Conservation (phyloP, 2,888 invertebrate genomes). For the Ethmia dodecea region DNA sequence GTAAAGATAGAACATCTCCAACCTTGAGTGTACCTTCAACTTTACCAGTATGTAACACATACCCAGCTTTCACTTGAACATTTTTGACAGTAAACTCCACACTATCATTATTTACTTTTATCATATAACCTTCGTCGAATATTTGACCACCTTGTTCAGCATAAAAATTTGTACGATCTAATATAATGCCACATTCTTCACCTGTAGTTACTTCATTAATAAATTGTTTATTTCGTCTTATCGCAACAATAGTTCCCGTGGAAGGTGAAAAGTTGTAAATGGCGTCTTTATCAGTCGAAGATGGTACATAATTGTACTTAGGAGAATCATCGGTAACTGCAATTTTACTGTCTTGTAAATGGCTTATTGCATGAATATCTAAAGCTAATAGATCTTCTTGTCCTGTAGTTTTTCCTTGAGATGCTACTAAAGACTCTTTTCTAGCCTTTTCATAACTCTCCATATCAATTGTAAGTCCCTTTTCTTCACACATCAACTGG, state of each 20-base stretch:
- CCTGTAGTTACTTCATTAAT: slow-evolving; percentile 89
- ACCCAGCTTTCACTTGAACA: slow-evolving; percentile 97
- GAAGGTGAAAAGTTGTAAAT: slow-evolving; percentile 87
- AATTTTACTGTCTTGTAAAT: slow-evolving; percentile 87
- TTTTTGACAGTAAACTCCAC: slow-evolving; percentile 95
- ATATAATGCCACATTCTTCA: slow-evolving; percentile 93
- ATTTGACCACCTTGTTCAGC: slow-evolving; percentile 99
- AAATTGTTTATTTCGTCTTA: slow-evolving; percentile 89
- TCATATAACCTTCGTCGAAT: slow-evolving; percentile 95
- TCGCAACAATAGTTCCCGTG: slow-evolving; percentile 86
- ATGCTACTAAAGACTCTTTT: slow-evolving; percentile 91
- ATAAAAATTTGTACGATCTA: slow-evolving; percentile 97
- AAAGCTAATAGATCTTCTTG: slow-evolving; percentile 91
- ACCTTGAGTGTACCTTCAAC: slow-evolving; percentile 90
- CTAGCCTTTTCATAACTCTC: slow-evolving; percentile 93
- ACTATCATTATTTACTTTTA: slow-evolving; percentile 88
- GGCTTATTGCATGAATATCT: slow-evolving; percentile 96
- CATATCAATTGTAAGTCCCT: slow-evolving; percentile 92
- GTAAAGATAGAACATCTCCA: slow-evolving; percentile 89
- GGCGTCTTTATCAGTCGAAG: slow-evolving; percentile 80
- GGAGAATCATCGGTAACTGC: slow-evolving; percentile 92
- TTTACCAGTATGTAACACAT: slow-evolving; percentile 94
- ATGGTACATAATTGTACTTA: slow-evolving; percentile 92
- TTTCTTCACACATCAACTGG: slow-evolving; percentile 98
- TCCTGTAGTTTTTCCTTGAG: slow-evolving; percentile 90